phyloP scores from a whole-genome alignment of 2,797 vertebrate species.

The Thaleichthys pacificus region DNA sequence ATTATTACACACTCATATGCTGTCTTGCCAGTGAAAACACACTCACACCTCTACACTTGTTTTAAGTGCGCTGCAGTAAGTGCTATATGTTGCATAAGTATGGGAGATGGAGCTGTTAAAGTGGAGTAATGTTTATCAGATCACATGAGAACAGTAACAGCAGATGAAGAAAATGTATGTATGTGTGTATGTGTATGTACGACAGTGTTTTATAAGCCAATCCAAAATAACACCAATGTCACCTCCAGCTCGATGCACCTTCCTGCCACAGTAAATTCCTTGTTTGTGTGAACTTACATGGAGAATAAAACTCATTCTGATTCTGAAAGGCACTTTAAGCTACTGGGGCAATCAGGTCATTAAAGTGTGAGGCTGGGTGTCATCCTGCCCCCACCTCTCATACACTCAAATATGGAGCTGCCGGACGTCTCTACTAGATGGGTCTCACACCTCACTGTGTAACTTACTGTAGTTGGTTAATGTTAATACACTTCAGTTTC shows the following conservation, averaged over 20 bases:
- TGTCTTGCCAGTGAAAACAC: not conserved
- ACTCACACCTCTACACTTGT: not conserved
- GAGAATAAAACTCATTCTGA: not conserved
- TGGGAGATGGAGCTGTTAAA: not conserved
- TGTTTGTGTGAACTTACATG: too few species aligned
- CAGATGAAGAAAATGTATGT: too few species aligned
- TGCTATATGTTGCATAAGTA: not conserved
- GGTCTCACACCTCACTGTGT: too few species aligned
- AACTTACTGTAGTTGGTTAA: too few species aligned
- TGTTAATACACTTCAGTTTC: too few species aligned
- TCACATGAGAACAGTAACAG: not conserved
- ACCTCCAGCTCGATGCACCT: constrained; percentile 13
- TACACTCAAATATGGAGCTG: too few species aligned
- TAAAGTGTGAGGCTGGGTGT: too few species aligned
- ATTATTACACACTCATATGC: not conserved
- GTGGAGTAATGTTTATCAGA: not conserved
- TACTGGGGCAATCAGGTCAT: constrained; percentile 15
- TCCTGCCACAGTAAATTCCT: too few species aligned
- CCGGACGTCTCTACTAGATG: too few species aligned
- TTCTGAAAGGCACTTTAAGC: constrained; percentile 21
- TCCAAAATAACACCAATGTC: constrained; percentile 19
- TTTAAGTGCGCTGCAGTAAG: not conserved
- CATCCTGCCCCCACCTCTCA: too few species aligned
- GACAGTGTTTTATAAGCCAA: constrained; percentile 22
- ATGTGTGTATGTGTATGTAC: too few species aligned